Evolutionary conservation across 2,888 invertebrate genomes (phyloP), one percentile per base, ranked within the genome.

Genomic region (Cheiracanthium punctorium): DNA sequence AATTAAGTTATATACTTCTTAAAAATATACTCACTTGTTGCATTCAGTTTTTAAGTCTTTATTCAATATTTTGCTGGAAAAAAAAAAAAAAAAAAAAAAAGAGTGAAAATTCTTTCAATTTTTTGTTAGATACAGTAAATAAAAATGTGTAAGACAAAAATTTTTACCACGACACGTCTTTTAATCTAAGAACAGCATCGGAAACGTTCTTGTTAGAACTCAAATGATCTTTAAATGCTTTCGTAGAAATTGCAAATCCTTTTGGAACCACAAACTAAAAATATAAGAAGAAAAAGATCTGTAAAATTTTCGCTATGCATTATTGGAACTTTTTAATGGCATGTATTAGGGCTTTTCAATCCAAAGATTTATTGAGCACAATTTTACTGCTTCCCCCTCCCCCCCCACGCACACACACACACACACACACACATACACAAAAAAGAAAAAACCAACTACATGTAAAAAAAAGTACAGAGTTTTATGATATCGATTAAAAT

Each of bases 181-280:
- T 43, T 32, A 85, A 32, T 43, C 41, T 52, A 37, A 74, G 30
- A 24, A 85, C 77, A 10, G 69, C 85, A 30, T 41, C 33, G 41
- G 5, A 30, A 8, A 80, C 20, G 30, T 32, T n/a, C n/a, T 30
- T 30, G 48, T 85, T 79, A 14, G 14, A 30, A 20, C 74, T 70
- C 29, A 85, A 30, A 20, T 85, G 85, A 32, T 64, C 41, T 58
- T 85, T 77, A 80, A 85, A 85, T 43, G 85, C 85, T 29, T 37
- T 28, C 0, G 85, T 85, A 1, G 79, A 74, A 30, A 85, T 74
- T 17, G 80, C 74, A 70, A 85, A 80, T 32, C 85, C 85, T 43
- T 69, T 74, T 17, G 85, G 85, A 17, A 85, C 85, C 24, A 65
- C 14, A 43, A 85, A 85, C 85, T 85, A 29, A 20, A 77, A 82